Conservation (phyloP, 2,797 vertebrate genomes). For the Bufotes viridis region DNA sequence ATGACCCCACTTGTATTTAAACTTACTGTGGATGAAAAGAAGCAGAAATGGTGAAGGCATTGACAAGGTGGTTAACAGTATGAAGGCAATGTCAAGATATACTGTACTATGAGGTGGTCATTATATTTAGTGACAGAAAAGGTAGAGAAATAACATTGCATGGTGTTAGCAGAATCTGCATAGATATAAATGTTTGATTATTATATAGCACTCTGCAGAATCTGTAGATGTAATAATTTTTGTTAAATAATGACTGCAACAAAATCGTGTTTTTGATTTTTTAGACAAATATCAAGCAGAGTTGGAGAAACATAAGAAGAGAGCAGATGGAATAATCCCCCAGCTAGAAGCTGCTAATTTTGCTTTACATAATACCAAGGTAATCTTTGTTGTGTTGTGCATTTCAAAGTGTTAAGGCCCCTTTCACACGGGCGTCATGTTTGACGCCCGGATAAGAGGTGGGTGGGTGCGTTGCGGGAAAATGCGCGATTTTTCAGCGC, state of each 20-base stretch:
- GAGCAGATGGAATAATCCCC: slow-evolving; percentile 75
- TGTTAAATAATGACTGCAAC: background rate
- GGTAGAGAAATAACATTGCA: background rate
- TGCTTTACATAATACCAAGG: slow-evolving; percentile 78
- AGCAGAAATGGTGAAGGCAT: no score
- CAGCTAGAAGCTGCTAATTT: slow-evolving; percentile 78
- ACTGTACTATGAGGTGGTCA: no score
- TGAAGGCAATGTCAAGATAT: no score
- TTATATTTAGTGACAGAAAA: no score
- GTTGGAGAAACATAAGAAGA: slow-evolving; percentile 76
- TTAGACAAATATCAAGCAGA: slow-evolving; percentile 79
- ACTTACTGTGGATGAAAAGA: no score
- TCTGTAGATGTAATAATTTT: background rate
- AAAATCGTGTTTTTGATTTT: slow-evolving; percentile 24
- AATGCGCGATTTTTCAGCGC: no score
- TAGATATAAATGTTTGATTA: background rate
- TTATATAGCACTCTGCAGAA: background rate
- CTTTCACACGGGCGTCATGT: no score
- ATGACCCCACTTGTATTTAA: no score
- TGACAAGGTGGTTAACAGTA: no score
- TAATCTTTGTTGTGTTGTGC: slow-evolving; percentile 67
- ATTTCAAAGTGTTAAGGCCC: background rate
- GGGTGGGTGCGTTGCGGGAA: no score
- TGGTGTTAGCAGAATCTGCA: background rate
- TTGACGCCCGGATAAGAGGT: no score